Base-by-base conservation (phyloP, 2,888 invertebrate genomes). In the Oxycera nigricornis region DNA sequence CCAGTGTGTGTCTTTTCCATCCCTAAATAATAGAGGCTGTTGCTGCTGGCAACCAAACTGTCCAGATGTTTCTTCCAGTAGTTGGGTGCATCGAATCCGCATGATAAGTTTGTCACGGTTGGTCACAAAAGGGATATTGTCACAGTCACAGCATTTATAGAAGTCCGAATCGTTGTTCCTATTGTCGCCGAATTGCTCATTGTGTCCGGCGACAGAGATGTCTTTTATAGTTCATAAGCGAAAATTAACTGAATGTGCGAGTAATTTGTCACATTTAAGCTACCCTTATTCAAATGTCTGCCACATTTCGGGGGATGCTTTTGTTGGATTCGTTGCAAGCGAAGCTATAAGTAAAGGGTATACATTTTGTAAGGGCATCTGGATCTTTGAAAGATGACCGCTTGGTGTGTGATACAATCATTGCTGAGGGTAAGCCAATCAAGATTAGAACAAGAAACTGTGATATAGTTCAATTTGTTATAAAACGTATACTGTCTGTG, bases 261-360 rank as follows among this genome's bases (percentile, higher is more conserved):
- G 75, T 75, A 75, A 75, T 75, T 75, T 75, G 75, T 75, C 75
- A 75, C 73, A 73, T 75, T 75, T 75, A 68, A 73, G 55, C 62
- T 35, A 41, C 20, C 52, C 31, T 24, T 17, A 20, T 3, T 3
- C 46, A 46, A 46, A 46, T 7, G 46, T 35, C 46, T 17, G 14
- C 17, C n/a, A n/a, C n/a, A n/a, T n/a, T 65, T 65, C 46, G 17
- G 1, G 24, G 17, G 22, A 31, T 62, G 50, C 30, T 57, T 22
- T 50, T 50, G 55, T 67, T 41, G 61, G 46, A 55, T 55, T 28
- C 22, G 73, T 41, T 50, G 52, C 24, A n/a, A 14, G 35, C 46
- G 22, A 11, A 24, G 52, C 9, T n/a, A n/a, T n/a, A n/a, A n/a
- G n/a, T n/a, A n/a, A n/a, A n/a, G n/a, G n/a, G n/a, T n/a, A n/a